Base-by-base conservation (phyloP, 2,113 vertebrate species). In the Zosterops pallidus region DNA sequence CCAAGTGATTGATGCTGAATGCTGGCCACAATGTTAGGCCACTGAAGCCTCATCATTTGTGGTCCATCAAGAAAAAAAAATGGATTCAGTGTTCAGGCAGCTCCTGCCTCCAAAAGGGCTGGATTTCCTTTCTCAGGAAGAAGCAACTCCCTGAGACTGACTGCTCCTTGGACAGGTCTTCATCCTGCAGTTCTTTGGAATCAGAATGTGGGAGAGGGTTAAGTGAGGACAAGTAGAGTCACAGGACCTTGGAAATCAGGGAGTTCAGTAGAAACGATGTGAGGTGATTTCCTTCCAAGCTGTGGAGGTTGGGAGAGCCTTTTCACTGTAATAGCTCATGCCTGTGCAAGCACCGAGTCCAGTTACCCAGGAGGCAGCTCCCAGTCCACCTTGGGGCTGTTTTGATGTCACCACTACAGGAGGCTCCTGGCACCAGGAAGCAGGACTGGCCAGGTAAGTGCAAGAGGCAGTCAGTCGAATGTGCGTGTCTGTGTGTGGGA, bases 381-480 rank as follows among this genome's bases (percentile, higher is more conserved):
- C 92, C 95, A 83, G 94, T 70, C 60, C 94, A 77, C n/a, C 91
- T 91, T 97, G 96, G 96, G 93, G 94, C 94, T 90, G 80, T 95
- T 89, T 86, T 96, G 94, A 86, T 94, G 94, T 56, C 95, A 90
- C 12, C 94, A 85, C 79, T 96, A 95, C 92, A 95, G 92, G 94
- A 95, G 46, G 82, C 93, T 83, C 78, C 67, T 91, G 95, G 84
- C 81, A 87, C 46, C 89, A 72, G 89, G 86, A 89, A 78, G 72
- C 92, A 78, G 89, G 76, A 96, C 68, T 78, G 89, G 83, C 76
- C 90, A 96, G 94, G 95, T 96, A 95, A 95, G 94, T 94, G 90
- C 60, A 57, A 94, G 95, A 92, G 92, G 86, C 76, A 80, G 67
- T 88, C 39, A 84, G 86, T n/a, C 15, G 7, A 49, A 22, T 42